Evolutionary conservation across 2,113 vertebrate species (phyloP).

Genomic region (Todiramphus chloris): DNA sequence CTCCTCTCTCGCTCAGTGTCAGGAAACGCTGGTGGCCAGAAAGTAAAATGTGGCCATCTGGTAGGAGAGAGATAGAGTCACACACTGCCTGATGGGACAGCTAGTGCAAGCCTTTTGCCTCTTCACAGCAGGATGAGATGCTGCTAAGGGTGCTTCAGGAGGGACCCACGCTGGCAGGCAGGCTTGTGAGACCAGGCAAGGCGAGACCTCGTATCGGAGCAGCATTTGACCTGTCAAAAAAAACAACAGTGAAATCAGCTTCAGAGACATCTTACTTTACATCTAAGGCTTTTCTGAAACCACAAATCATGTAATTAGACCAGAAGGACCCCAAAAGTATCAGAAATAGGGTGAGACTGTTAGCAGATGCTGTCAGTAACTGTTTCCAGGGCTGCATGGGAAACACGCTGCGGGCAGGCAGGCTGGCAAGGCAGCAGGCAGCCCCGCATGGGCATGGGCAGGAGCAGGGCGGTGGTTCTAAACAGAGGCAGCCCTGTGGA

Average conservation of each 20-base stretch:
- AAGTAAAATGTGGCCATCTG: background rate
- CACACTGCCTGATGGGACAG: background rate
- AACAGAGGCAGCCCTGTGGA: background rate
- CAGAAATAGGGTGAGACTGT: background rate
- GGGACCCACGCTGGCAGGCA: background rate
- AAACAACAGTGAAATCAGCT: background rate
- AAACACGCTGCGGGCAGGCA: accelerated
- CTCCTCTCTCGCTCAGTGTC: background rate
- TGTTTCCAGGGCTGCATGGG: background rate
- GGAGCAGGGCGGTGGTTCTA: background rate
- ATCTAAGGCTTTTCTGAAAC: background rate
- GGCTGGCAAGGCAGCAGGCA: background rate
- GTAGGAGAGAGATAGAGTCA: background rate
- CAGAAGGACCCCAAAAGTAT: background rate
- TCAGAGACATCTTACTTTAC: background rate
- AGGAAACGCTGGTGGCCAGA: background rate
- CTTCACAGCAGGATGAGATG: accelerated
- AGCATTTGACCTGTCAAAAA: background rate
- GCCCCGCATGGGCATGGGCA: background rate
- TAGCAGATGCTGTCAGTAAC: background rate
- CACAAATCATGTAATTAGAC: background rate
- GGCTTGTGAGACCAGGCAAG: background rate
- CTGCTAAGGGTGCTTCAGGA: background rate
- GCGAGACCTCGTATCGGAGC: background rate
- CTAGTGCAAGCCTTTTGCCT: background rate